Percentiles rank a stretch among this genome's conserved stretches.
phyloP scores from a whole-genome alignment of 2,113 vertebrate genomes.

The Mesoclemmys tuberculata region DNA sequence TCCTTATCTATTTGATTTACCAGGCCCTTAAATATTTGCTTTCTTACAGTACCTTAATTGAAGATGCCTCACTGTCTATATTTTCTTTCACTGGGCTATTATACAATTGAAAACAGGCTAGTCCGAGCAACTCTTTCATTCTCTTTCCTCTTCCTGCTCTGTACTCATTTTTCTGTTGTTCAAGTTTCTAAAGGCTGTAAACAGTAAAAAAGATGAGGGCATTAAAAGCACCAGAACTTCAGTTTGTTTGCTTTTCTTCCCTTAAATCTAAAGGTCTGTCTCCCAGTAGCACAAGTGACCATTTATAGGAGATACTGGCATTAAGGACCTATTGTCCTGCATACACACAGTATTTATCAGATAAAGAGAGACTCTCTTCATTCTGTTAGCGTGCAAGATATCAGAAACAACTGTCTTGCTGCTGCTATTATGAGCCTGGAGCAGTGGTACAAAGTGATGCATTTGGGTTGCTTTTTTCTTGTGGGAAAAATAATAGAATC shows the following conservation, averaged over 20 bases:
- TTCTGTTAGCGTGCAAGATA: not conserved
- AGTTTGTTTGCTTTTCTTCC: not conserved
- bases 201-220: not conserved
- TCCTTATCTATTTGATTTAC: constrained; percentile 58
- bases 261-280: not conserved
- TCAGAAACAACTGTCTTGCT: not conserved
- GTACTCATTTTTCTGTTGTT: not conserved
- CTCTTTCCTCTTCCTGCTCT: not conserved
- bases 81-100: not conserved
- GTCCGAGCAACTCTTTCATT: not conserved
- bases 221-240: not conserved
- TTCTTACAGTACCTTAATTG: constrained; percentile 63
- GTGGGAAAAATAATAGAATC: not conserved
- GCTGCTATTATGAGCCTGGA: not conserved
- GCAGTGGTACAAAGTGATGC: not conserved
- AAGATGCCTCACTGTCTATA: constrained; percentile 39
- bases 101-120: not conserved
- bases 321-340: not conserved
- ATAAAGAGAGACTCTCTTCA: not conserved
- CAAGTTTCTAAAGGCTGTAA: not conserved
- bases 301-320: not conserved
- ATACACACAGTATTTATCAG: not conserved
- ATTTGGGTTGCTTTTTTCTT: not conserved
- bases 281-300: not conserved
- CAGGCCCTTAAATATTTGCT: constrained; percentile 72